Percentiles rank a stretch among this genome's conserved stretches.
Conservation (phyloP, 2,113 vertebrate genomes). For the Brevimyrus niger region DNA sequence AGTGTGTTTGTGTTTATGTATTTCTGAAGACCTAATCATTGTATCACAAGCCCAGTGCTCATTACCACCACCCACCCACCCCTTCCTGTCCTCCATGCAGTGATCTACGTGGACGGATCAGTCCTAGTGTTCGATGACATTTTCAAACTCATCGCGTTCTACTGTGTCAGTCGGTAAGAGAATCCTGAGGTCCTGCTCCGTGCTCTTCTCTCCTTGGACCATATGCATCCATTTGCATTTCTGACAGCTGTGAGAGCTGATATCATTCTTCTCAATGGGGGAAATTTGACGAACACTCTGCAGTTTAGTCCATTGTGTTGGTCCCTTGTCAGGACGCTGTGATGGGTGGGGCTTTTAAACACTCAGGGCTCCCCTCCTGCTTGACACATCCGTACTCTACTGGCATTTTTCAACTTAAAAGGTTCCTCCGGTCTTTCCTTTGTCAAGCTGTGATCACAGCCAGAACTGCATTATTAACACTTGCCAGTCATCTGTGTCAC, state of each 20-base stretch:
- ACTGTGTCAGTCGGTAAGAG: slow-evolving; percentile 85
- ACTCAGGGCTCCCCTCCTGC: not conserved
- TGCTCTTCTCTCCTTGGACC: not conserved
- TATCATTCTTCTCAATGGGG: not conserved
- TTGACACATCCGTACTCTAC: not conserved
- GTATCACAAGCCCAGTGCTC: not conserved
- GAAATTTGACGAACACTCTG: not conserved
- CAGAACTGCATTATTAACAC: not conserved
- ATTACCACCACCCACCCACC: not conserved
- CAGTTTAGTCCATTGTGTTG: not conserved
- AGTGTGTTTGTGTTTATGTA: not conserved
- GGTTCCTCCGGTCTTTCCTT: not conserved
- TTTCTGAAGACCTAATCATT: not conserved
- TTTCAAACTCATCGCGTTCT: slow-evolving; percentile 86
- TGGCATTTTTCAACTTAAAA: not conserved
- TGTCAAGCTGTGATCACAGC: not conserved
- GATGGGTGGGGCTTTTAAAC: not conserved
- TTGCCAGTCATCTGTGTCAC: not conserved
- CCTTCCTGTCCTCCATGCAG: slow-evolving; percentile 45
- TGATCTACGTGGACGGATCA: slow-evolving; percentile 82
- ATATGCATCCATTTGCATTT: not conserved
- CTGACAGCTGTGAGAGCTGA: not conserved
- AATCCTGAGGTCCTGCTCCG: not conserved
- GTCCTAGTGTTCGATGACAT: slow-evolving; percentile 88
- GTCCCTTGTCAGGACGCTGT: not conserved